A percentile compares a stretch with the other conserved stretches of the same genome.
Evolutionary conservation across 2,797 vertebrate species (phyloP).

Genomic region (Triplophysa bombifrons): DNA sequence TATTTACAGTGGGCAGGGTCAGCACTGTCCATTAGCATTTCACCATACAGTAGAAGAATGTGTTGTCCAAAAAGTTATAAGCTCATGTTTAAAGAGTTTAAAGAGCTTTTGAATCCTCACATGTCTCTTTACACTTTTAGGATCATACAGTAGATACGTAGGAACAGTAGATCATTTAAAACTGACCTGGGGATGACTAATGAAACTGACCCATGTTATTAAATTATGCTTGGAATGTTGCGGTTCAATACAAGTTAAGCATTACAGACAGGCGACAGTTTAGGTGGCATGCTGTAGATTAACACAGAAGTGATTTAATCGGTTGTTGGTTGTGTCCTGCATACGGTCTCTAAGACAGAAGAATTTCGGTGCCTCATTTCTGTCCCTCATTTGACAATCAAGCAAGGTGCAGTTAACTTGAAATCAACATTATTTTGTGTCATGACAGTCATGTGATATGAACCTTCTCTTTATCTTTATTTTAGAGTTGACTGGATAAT

Average conservation of each 20-base stretch:
- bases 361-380: neutral
- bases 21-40: neutral
- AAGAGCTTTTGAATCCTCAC: no score
- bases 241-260: neutral
- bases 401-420: no score
- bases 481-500: no score
- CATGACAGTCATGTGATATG: no score
- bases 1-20: constrained; percentile 13
- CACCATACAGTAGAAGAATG: neutral
- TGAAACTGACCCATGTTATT: neutral
- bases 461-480: no score
- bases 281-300: neutral
- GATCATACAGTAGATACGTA: no score
- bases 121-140: no score
- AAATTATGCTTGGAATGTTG: neutral
- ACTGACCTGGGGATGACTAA: neutral
- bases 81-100: neutral
- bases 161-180: neutral
- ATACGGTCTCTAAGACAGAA: neutral
- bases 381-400: neutral
- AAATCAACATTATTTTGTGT: no score
- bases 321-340: neutral
- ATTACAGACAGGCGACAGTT: neutral
- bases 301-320: neutral
- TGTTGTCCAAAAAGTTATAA: neutral